Evolutionary conservation across 1,140 invertebrate species (phyloP).

Genomic region (Tetraneura akinire): DNA sequence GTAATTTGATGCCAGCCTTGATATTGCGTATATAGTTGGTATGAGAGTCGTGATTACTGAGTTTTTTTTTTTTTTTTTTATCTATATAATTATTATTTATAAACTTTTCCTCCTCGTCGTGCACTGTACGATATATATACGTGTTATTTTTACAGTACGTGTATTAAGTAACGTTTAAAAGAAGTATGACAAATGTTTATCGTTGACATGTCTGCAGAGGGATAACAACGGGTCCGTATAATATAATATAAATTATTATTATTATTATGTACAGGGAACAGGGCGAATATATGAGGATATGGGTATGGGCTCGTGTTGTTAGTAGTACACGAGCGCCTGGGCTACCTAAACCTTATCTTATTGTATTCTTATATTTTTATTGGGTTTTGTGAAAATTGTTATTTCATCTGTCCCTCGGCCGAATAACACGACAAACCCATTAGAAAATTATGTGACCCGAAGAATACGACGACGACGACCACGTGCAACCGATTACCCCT

Average conservation of each 20-base stretch:
- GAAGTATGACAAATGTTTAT: conserved; percentile 10
- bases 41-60: too few relatives aligned
- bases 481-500: conserved; percentile 49
- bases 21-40: too few relatives aligned
- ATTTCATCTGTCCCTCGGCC: conserved; percentile 44
- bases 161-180: conserved; percentile 17
- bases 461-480: conserved; percentile 40
- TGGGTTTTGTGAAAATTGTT: conserved; percentile 51
- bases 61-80: too few relatives aligned
- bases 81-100: too few relatives aligned
- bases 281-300: background rate
- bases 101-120: too few relatives aligned
- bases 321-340: conserved; percentile 27
- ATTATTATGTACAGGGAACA: too few relatives aligned
- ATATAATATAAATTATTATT: too few relatives aligned
- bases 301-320: conserved; percentile 16
- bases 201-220: background rate
- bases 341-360: conserved; percentile 38
- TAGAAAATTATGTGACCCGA: conserved; percentile 48
- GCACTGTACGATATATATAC: too few relatives aligned
- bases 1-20: too few relatives aligned
- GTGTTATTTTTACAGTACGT: too few relatives aligned
- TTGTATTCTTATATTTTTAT: conserved; percentile 44
- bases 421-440: conserved; percentile 50
- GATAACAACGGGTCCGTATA: background rate